These are phyloP conservation scores for Melieria crassipennis DNA, from an alignment of 2,888 invertebrate genomes.

Conservation along the genomic window DNA sequence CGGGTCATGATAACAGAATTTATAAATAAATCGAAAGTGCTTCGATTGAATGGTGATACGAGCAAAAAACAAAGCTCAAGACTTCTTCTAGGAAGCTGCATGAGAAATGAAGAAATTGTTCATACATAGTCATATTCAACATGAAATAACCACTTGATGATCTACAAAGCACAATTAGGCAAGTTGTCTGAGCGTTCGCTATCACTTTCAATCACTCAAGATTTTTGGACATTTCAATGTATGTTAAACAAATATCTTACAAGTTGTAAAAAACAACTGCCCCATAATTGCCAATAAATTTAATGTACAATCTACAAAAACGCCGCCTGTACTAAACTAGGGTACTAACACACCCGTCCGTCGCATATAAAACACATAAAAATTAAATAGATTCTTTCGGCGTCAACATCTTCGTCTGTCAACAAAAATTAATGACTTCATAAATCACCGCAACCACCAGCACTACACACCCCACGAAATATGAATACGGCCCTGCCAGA, in stretches of 20 bases:
- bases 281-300: conserved; percentile 33
- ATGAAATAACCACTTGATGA: neutral
- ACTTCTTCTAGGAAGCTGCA: neutral
- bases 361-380: conserved; percentile 34
- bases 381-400: conserved; percentile 49
- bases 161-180: too few relatives aligned
- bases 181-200: too few relatives aligned
- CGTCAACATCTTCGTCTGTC: conserved; percentile 63
- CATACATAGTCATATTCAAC: neutral
- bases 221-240: too few relatives aligned
- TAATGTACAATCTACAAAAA: conserved; percentile 26
- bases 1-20: conserved; percentile 52
- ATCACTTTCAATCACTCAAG: too few relatives aligned
- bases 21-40: conserved; percentile 46
- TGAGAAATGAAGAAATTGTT: neutral
- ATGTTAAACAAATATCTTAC: too few relatives aligned
- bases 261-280: neutral
- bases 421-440: conserved; percentile 64
- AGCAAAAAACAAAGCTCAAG: neutral
- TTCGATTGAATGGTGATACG: neutral
- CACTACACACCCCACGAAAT: conserved; percentile 33
- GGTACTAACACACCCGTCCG: conserved; percentile 40
- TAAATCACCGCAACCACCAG: conserved; percentile 58
- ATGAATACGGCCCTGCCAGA: conserved; percentile 30
- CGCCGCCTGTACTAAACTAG: neutral